Evolutionary conservation across 1,140 invertebrate genomes (phyloP), one percentile per base, ranked within the genome.

Genomic region (Pantala flavescens): DNA sequence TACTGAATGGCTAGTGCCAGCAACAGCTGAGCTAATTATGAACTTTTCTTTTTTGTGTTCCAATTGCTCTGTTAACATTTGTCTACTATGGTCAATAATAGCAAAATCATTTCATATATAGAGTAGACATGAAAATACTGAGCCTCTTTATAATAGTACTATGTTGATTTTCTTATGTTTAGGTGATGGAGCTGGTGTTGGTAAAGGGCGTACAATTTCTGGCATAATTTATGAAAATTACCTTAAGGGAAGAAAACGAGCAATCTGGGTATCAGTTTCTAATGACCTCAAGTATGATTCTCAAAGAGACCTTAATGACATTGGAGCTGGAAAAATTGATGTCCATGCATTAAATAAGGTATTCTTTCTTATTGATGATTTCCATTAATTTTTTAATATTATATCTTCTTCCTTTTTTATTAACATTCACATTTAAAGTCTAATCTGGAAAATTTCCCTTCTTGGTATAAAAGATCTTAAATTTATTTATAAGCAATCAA

Each of bases 151-250:
- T n/a, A n/a, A n/a, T n/a, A 2, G 9, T 36, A 9, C 9, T 36
- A 9, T 36, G 28, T 36, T 36, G 28, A 36, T 36, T 2, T 9
- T 28, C 10, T 76, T 81, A 77, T 78, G 73, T 77, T 76, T 77
- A 92, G 95, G 96, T 78, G 98, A 99, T 84, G 98, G 98, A 77
- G 98, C 98, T 78, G 98, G 98, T 82, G 98, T 99, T 24, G 98
- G 98, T 70, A 99, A 99, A 85, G 98, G 98, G 70, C 88, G 98
- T 76, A 99, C 98, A 1, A 96, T 99, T 78, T 97, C 95, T 5
- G 97, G 97, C 55, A 93, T 99, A 49, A 99, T 99, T 78, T 98
- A 90, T 84, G 98, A 99, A 85, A 99, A 99, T 84, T 99, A 96
- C 81, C 80, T 98, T 28, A 92, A 92, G 79, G 94, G 95, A 0